Conservation (phyloP, 2,888 invertebrate species). For the Congeria kusceri region DNA sequence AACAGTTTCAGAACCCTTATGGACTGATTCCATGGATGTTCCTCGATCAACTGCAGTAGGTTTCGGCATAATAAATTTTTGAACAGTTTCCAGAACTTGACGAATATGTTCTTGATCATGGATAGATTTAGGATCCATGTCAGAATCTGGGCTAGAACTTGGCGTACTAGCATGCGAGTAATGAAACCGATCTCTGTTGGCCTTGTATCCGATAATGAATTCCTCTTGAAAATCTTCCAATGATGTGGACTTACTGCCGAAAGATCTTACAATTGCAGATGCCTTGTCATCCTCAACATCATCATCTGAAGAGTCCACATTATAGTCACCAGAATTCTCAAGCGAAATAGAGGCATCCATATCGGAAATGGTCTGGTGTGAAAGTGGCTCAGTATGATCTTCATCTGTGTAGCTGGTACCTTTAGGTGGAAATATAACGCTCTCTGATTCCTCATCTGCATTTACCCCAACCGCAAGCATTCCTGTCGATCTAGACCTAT, state of each 20-base stretch:
- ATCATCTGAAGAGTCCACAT: slow-evolving; percentile 35
- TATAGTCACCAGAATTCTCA: slow-evolving; percentile 39
- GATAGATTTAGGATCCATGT: slow-evolving; percentile 17
- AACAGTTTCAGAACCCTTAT: slow-evolving; percentile 25
- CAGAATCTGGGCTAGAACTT: slow-evolving; percentile 44
- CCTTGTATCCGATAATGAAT: slow-evolving; percentile 45
- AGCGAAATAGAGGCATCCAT: slow-evolving; percentile 50
- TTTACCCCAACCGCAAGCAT: slow-evolving; percentile 65
- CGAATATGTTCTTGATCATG: slow-evolving; percentile 46
- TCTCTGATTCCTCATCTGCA: slow-evolving; percentile 66
- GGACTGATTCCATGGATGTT: slow-evolving; percentile 41
- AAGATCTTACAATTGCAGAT: slow-evolving; percentile 48
- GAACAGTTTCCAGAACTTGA: slow-evolving; percentile 55
- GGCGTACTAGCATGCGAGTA: slow-evolving; percentile 1
- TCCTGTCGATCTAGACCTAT: slow-evolving; percentile 73
- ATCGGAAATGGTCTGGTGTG: slow-evolving; percentile 50
- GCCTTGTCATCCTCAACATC: slow-evolving; percentile 34
- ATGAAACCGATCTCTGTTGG: slow-evolving; percentile 5
- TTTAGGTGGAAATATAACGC: slow-evolving; percentile 74
- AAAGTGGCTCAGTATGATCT: slow-evolving; percentile 50
- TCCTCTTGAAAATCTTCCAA: slow-evolving; percentile 53
- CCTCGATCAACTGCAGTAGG: slow-evolving; percentile 53
- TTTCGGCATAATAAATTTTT: slow-evolving; percentile 56
- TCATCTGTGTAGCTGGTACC: slow-evolving; percentile 37
- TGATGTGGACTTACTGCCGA: slow-evolving; percentile 44